Percentiles rank a stretch among this genome's conserved stretches.
Evolutionary conservation across 92 coral and sea anemone species (phyloP).

Genomic region (Metridium senile): DNA sequence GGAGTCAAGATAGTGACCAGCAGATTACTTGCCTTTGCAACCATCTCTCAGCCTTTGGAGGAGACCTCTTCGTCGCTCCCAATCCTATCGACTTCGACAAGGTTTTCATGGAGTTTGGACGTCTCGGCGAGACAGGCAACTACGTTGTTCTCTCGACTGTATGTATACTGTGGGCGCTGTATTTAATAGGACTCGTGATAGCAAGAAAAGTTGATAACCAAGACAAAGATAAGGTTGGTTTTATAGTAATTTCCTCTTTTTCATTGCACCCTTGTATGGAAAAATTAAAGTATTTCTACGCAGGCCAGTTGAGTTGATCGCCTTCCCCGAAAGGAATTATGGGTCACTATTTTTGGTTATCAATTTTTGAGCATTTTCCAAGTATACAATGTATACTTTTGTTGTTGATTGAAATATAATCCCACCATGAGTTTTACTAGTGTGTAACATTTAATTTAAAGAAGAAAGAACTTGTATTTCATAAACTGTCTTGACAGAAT

Average conservation of each 20-base stretch:
- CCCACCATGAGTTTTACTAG: too few relatives aligned
- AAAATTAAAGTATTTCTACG: not conserved
- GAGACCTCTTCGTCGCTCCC: constrained; percentile 88
- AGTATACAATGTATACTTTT: too few relatives aligned
- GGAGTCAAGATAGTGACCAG: constrained; percentile 7
- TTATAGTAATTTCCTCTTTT: not conserved
- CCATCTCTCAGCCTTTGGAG: constrained; percentile 91
- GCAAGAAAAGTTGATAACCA: constrained; percentile 79
- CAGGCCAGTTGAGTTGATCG: too few relatives aligned
- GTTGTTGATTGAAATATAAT: too few relatives aligned
- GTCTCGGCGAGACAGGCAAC: constrained; percentile 78
- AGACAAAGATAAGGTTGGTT: constrained; percentile 63
- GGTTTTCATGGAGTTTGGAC: constrained; percentile 74
- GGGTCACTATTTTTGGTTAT: too few relatives aligned
- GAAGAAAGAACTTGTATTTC: too few relatives aligned
- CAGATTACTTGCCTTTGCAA: constrained; percentile 70
- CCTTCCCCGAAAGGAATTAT: too few relatives aligned
- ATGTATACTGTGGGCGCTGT: constrained; percentile 68
- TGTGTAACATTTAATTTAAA: too few relatives aligned
- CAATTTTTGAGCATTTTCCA: too few relatives aligned
- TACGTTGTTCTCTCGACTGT: constrained; percentile 79
- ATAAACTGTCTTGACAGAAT: too few relatives aligned
- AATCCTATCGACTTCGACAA: constrained; percentile 93
- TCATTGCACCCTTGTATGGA: not conserved
- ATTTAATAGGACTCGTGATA: constrained; percentile 62